A percentile compares a stretch with the other conserved stretches of the same genome.
Evolutionary conservation across 1,140 invertebrate genomes (phyloP).

Genomic region (Nixonia krombeini): DNA sequence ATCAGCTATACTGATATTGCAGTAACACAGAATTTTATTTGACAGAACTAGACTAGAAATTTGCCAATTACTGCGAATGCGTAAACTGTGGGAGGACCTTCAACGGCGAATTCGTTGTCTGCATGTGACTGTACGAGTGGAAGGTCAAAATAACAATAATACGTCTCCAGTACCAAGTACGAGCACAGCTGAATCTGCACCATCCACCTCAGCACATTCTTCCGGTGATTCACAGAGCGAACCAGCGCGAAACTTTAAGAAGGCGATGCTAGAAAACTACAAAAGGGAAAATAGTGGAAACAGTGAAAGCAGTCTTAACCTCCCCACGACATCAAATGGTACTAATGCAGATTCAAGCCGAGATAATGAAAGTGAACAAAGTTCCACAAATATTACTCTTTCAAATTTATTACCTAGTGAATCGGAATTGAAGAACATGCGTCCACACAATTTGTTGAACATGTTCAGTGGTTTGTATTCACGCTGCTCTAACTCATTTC

Average conservation of each 20-base stretch:
- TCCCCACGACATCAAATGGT: constrained; percentile 16
- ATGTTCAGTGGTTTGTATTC: constrained; percentile 18
- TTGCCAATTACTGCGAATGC: constrained; percentile 74
- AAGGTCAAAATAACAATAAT: constrained; percentile 45
- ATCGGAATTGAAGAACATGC: constrained; percentile 36
- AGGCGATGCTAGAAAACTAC: constrained; percentile 51
- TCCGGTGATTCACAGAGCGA: constrained; percentile 34
- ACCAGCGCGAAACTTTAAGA: constrained; percentile 51
- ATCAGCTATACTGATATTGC: neutral
- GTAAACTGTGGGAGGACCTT: constrained; percentile 77
- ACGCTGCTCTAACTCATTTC: constrained; percentile 9
- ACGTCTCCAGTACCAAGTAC: constrained; percentile 19
- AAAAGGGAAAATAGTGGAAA: constrained; percentile 38
- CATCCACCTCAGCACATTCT: constrained; percentile 20
- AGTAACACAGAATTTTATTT: constrained; percentile 2
- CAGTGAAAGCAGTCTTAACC: constrained; percentile 8
- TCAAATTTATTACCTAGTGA: constrained; percentile 44
- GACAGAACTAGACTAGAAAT: constrained; percentile 65
- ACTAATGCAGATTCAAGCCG: constrained; percentile 6
- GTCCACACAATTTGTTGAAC: constrained; percentile 24
- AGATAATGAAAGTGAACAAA: constrained; percentile 2
- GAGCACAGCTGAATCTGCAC: constrained; percentile 18
- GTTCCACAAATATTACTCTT: constrained; percentile 31
- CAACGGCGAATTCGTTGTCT: constrained; percentile 74
- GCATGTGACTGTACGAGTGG: constrained; percentile 66